phyloP scores from a whole-genome alignment of 2,113 vertebrate genomes.

The Dascyllus trimaculatus region DNA sequence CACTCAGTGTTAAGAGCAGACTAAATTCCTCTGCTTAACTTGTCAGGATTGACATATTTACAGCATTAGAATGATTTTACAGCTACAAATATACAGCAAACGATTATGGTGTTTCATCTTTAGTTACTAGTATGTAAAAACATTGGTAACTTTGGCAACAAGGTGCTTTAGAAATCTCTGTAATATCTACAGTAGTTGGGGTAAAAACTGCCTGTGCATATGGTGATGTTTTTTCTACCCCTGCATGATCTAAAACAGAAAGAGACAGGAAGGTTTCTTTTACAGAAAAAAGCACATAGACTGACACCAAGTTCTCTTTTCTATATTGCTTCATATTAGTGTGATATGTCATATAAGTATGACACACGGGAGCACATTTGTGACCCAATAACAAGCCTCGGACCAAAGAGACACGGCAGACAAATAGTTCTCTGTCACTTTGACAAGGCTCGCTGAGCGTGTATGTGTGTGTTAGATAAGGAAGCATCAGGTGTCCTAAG shows the following conservation, averaged over 20 bases:
- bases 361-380: conserved; percentile 23
- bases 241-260: neutral
- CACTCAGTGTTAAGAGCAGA: neutral
- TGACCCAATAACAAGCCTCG: conserved; percentile 37
- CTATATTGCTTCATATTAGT: conserved; percentile 39
- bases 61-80: neutral
- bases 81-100: neutral
- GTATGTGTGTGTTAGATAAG: conserved; percentile 21
- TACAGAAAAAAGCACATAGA: neutral
- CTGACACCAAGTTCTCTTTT: conserved; percentile 16
- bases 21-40: neutral
- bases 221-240: no score
- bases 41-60: neutral
- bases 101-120: neutral
- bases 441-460: conserved; percentile 28
- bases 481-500: conserved; percentile 64
- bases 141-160: neutral
- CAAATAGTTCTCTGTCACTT: conserved; percentile 45
- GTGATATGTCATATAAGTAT: conserved; percentile 27
- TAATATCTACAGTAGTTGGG: neutral
- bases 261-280: neutral
- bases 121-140: neutral
- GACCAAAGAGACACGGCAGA: conserved; percentile 49
- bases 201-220: neutral
- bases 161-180: neutral